phyloP scores from a whole-genome alignment of 2,113 vertebrate genomes.

The Pelusios castaneus region DNA sequence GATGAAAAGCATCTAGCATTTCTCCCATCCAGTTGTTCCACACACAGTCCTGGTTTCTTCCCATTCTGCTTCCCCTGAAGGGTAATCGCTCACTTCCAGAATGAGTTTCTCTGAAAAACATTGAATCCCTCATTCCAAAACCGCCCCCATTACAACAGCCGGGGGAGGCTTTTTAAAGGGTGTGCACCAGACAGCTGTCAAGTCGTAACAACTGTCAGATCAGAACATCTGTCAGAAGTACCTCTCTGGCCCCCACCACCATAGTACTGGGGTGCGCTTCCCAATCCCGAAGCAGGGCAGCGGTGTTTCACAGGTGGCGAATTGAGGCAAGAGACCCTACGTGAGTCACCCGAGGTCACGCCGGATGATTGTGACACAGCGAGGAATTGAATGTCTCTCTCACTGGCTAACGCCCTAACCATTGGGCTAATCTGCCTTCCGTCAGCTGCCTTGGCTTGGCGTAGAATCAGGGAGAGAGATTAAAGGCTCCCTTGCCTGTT shows the following conservation, averaged over 20 bases:
- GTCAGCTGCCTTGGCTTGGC: neutral
- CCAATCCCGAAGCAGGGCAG: neutral
- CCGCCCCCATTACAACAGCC: neutral
- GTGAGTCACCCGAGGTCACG: neutral
- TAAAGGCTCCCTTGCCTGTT: neutral
- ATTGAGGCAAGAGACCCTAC: neutral
- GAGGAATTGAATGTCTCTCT: neutral
- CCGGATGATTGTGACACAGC: neutral
- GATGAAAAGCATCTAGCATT: neutral
- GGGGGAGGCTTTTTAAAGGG: neutral
- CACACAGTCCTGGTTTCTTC: neutral
- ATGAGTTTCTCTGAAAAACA: neutral
- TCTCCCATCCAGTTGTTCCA: neutral
- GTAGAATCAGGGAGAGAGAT: neutral
- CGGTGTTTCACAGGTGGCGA: neutral
- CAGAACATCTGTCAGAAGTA: neutral
- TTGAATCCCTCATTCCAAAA: neutral
- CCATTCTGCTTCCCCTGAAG: neutral
- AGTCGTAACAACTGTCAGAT: neutral
- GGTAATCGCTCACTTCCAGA: neutral
- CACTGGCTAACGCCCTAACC: neutral
- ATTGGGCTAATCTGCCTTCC: neutral
- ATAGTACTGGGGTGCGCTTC: neutral
- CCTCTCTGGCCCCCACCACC: neutral
- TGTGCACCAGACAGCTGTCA: neutral